Base-by-base conservation (phyloP, 2,888 invertebrate species). In the Octodonta nipae region DNA sequence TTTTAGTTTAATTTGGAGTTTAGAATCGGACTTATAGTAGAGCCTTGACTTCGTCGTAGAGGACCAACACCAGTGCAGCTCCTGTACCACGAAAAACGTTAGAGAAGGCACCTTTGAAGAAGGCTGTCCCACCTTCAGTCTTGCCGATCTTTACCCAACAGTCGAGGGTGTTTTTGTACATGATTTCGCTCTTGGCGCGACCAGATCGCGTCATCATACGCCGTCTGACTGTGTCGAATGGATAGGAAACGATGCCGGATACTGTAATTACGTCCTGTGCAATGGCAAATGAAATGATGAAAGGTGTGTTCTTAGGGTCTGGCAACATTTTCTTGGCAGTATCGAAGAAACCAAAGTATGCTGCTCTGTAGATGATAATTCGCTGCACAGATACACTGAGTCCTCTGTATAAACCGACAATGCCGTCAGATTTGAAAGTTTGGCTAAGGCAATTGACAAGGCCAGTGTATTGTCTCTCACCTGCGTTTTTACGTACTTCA, bases 151-250 rank as follows among this genome's bases (percentile, higher is more conserved):
- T 75, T 8, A 51, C 47, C 71, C 78, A 76, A 63, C 81, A 82
- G 58, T 83, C 75, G 22, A 75, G 50, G 2, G 81, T 80, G 57
- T 66, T 75, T 62, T 75, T 79, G 68, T 79, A 79, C 56, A 73
- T 59, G 38, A 74, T 66, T 15, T 79, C 77, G 4, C 56, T 42
- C 51, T 71, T 68, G 37, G 66, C 66, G 41, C 71, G 69, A 29
- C 77, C 78, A 41, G 79, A 78, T 58, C 80, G 80, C 82, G 84
- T 83, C 83, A 84, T 84, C 77, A 84, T 78, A 50, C 82, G 71
- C 59, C 71, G 66, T 58, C 70, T 64, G 50, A 71, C 70, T 8
- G 82, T 84, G 58, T 83, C 82, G 55, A 83, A 74, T 38, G 82
- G 82, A 64, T 84, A 82, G 20, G 79, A 80, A 13, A 79, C 65